Conservation (phyloP, 1,140 invertebrate genomes). For the Acromyrmex charruanus region DNA sequence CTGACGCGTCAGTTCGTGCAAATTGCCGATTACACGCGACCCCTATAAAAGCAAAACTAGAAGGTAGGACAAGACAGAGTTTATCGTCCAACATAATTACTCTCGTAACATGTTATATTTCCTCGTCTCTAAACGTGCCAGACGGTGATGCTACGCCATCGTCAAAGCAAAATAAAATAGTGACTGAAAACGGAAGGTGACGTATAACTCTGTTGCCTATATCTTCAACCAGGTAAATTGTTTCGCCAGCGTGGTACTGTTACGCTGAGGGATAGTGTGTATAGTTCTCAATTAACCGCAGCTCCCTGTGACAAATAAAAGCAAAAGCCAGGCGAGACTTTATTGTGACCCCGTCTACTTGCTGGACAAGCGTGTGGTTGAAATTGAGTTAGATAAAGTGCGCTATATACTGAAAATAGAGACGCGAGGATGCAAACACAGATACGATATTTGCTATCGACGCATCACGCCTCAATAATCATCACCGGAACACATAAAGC, state of each 20-base stretch:
- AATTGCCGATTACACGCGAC: conserved; percentile 46
- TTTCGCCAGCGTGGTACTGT: conserved; percentile 14
- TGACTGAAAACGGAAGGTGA: not conserved
- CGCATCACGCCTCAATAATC: conserved; percentile 51
- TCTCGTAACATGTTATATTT: conserved; percentile 51
- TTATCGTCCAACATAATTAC: conserved; percentile 66
- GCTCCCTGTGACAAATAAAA: conserved; percentile 45
- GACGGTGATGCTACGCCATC: not conserved
- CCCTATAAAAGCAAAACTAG: not conserved
- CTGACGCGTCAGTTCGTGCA: conserved; percentile 1
- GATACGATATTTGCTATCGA: conserved; percentile 39
- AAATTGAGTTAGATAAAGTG: conserved; percentile 48
- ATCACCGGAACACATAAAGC: conserved; percentile 31
- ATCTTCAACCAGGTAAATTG: conserved; percentile 41
- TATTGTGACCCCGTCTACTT: conserved; percentile 23
- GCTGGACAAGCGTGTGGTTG: conserved; percentile 16
- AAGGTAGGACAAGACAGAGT: not conserved
- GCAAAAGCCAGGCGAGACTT: conserved; percentile 18
- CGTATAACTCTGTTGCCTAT: conserved; percentile 5
- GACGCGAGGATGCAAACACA: conserved; percentile 2
- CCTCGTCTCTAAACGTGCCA: conserved; percentile 1
- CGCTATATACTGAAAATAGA: conserved; percentile 27
- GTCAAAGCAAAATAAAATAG: conserved; percentile 26
- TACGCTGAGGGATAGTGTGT: not conserved
- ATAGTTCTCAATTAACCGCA: conserved; percentile 69